Evolutionary conservation across 2,888 invertebrate genomes (phyloP), one percentile per base, ranked within the genome.

Genomic region (Malacosoma neustria): DNA sequence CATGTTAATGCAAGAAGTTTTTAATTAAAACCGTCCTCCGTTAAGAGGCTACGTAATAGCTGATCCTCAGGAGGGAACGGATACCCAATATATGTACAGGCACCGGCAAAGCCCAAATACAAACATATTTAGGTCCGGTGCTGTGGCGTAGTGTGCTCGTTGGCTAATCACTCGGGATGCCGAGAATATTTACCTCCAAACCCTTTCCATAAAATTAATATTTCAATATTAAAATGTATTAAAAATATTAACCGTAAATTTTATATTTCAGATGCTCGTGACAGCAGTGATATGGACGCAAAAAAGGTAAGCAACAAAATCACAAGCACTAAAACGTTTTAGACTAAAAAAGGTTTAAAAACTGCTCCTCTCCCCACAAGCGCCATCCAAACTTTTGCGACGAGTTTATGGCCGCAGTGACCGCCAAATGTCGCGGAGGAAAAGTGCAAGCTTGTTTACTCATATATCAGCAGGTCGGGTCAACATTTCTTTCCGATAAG

Each of bases 1-100:
- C 76, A 80, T 76, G 82, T 71, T 82, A 82, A 81, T 81, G 81
- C 69, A 81, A 81, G 84, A 84, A 85, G 84, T 84, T 84, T 85
- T 85, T 85, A 85, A 85, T 85, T 85, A 85, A 85, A 85, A 80
- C 74, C 74, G 77, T 68, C 70, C 70, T 72, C 63, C 69, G 82
- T 73, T 81, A 85, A 84, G 84, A 84, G 84, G 81, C 81, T 79
- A 72, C 71, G 76, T 81, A 82, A 82, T 80, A 71, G 80, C 72
- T 72, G 76, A 81, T 80, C 80, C 80, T 73, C 71, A 62, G 66
- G 71, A 77, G 79, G 79, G 81, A 72, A 70, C 72, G 73, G 70
- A 76, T 80, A 80, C 81, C 77, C 79, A 75, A 75, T 71, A 70
- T 56, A 53, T 74, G 69, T 73, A 70, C 69, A 45, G 63, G 57